Base-by-base conservation (phyloP, 1,140 invertebrate genomes). In the Papilio xuthus region DNA sequence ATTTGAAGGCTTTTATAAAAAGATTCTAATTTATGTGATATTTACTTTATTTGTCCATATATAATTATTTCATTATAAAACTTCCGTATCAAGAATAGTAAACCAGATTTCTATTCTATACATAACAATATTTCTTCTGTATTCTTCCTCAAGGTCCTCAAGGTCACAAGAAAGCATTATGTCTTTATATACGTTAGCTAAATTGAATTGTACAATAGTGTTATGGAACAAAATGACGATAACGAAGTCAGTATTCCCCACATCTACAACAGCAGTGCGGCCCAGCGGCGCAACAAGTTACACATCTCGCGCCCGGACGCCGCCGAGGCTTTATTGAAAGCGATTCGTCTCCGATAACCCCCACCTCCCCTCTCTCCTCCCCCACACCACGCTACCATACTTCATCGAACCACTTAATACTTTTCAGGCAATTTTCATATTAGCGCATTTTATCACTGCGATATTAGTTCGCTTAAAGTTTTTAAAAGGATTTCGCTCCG, bases 241-340 rank as follows among this genome's bases (percentile, higher is more conserved):
- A 47, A 73, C 71, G 23, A 73, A 12, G 41, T 73, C 71, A 73
- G 13, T 26, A 47, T 26, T 73, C 69, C 28, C 50, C 71, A 42
- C 41, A 73, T 73, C 71, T 37, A 42, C 28, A n/a, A 56, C 18
- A 71, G 63, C 63, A 53, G 60, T n/a, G 72, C 80, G 56, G 77
- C 60, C 10, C 56, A 15, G 80, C 32, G 84, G 85, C 86, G 89
- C 89, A 90, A 90, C 89, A 90, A 88, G 88, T 90, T 83, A 85
- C 84, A 83, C 83, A 85, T 86, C 84, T 83, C 86, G 83, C 73
- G 79, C 81, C 81, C 81, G 81, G 84, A 85, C 86, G 86, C 85
- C 84, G 83, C 84, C 79, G 83, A 74, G 83, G 50, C 67, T 79
- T 82, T 85, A 87, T 87, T 85, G 85, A 86, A 85, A 82, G 82